Evolutionary conservation across 35 echinoderm and acorn worm genomes (phyloP).

Genomic region (Stichopus chloronotus): DNA sequence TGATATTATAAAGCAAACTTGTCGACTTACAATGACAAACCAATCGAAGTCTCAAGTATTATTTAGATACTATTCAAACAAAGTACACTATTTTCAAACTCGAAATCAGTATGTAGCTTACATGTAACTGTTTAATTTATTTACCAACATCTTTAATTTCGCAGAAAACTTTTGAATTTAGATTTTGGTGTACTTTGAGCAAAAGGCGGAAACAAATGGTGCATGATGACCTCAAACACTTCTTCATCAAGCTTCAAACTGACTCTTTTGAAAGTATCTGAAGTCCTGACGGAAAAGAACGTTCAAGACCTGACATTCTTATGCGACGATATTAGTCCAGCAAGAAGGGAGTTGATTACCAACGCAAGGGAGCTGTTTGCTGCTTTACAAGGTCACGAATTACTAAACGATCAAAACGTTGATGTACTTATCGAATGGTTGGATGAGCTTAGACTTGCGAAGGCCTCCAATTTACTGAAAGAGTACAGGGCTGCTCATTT

Average conservation of each 20-base stretch:
- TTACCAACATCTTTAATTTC: too few relatives aligned
- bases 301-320: conserved; percentile 22
- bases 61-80: too few relatives aligned
- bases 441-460: conserved; percentile 2
- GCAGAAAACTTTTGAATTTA: too few relatives aligned
- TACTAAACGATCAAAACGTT: conserved; percentile 2
- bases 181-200: too few relatives aligned
- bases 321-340: conserved; percentile 15
- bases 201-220: too few relatives aligned
- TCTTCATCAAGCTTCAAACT: background rate
- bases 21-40: too few relatives aligned
- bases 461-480: background rate
- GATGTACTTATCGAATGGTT: background rate
- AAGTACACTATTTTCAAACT: too few relatives aligned
- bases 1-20: too few relatives aligned
- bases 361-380: conserved; percentile 1
- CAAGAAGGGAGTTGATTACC: conserved; percentile 8
- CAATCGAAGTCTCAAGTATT: too few relatives aligned
- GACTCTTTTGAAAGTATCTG: background rate
- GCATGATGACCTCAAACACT: background rate
- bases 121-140: too few relatives aligned
- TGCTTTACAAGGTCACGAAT: background rate
- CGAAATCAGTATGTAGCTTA: too few relatives aligned
- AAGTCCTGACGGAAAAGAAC: conserved; percentile 1
- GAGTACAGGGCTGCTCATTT: background rate